phyloP scores from a whole-genome alignment of 2,888 invertebrate genomes.

The Clivina fossor region DNA sequence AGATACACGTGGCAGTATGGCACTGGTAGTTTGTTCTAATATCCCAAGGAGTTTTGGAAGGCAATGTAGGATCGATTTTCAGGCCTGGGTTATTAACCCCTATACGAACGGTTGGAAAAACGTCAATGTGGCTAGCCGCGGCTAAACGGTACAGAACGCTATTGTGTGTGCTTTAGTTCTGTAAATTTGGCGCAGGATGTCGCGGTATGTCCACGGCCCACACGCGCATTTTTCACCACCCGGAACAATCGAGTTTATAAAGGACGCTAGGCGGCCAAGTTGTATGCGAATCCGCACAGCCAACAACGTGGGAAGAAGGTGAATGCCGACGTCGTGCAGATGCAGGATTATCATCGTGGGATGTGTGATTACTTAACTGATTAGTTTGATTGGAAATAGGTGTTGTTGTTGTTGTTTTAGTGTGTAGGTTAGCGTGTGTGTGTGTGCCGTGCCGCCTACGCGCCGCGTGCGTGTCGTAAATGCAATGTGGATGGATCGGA shows the following conservation, averaged over 20 bases:
- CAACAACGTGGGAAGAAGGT: slow-evolving; percentile 5
- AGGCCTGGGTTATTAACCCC: slow-evolving; percentile 21
- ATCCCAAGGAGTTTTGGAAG: slow-evolving; percentile 1
- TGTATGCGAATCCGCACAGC: background rate
- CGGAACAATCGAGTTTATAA: too few species aligned
- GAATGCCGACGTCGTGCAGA: slow-evolving; percentile 57
- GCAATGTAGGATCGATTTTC: slow-evolving; percentile 17
- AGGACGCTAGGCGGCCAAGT: too few species aligned
- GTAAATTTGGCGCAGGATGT: slow-evolving; percentile 19
- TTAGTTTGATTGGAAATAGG: too few species aligned
- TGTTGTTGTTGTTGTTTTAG: too few species aligned
- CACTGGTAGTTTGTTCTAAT: too few species aligned
- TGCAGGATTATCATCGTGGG: too few species aligned
- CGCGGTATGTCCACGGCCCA: slow-evolving; percentile 15
- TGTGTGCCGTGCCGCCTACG: slow-evolving; percentile 54
- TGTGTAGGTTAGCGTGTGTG: too few species aligned
- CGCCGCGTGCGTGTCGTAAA: slow-evolving; percentile 49
- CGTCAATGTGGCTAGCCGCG: slow-evolving; percentile 9
- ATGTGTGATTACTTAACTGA: too few species aligned
- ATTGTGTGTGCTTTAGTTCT: slow-evolving; percentile 16
- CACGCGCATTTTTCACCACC: too few species aligned
- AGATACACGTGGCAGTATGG: too few species aligned
- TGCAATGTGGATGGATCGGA: slow-evolving; percentile 57
- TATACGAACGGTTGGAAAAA: slow-evolving; percentile 22
- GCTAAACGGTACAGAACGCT: slow-evolving; percentile 3